Evolutionary conservation across 2,797 vertebrate species (phyloP), one percentile per base, ranked within the genome.

Genomic region (Halcyon leucocephala): DNA sequence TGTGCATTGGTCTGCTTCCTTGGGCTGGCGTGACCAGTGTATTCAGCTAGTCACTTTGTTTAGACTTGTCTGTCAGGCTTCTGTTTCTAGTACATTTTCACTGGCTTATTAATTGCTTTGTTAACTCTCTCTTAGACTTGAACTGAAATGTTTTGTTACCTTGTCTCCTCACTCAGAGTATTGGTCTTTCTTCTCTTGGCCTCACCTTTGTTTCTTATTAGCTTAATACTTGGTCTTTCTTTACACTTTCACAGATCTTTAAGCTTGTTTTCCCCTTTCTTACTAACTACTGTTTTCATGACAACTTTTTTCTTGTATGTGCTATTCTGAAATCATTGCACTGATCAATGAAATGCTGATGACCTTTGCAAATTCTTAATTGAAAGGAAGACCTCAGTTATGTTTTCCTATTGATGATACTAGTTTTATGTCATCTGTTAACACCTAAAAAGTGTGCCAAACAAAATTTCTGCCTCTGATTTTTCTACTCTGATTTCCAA

Each of bases 131-230:
- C 41, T 85, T 41, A 80, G 48, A 69, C 37, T 79, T 46, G 16
- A 25, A 22, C 10, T 73, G 73, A 69, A 76, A 65, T 67, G 13
- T 64, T 82, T 90, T 51, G 10, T 61, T 87, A 37, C 67, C 55
- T 87, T 35, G 54, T 84, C 41, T 91, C 66, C 13, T 76, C 19
- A 7, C 6, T 87, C 24, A 62, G 54, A 18, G 31, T 33, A 3
- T 72, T 89, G 85, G 73, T 64, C 89, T 91, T 92, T 64, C 12
- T 66, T 57, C 26, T 82, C 18, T 97, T 9, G 37, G 78, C 51
- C 57, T 96, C 46, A 76, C 54, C n/a, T 95, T 95, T 93, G 31
- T 94, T 97, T 96, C 66, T 97, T 94, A 94, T 22, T 37, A 93
- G 37, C 57, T 87, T 82, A 42, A 65, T 64, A 17, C 29, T 69